Conservation (phyloP, 2,113 vertebrate species). For the Ondatra zibethicus region DNA sequence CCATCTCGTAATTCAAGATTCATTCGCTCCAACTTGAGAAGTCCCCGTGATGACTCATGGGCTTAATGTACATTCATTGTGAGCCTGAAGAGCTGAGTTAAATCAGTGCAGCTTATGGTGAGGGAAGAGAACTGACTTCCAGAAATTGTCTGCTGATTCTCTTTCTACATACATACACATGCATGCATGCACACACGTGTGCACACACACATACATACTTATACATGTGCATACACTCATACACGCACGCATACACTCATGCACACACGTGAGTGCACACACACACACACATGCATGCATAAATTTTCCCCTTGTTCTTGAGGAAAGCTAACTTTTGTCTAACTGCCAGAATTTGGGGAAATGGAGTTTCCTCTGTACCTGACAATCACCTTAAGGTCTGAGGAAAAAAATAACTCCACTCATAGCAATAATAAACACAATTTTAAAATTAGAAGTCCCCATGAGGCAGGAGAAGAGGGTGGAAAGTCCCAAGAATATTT, state of each 20-base stretch:
- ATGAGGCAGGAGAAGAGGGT: not conserved
- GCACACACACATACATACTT: not conserved
- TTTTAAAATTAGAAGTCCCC: not conserved
- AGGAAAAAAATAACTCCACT: not conserved
- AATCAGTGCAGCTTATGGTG: too few species aligned
- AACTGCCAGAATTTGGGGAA: not conserved
- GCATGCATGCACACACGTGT: not conserved
- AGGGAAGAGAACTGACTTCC: not conserved
- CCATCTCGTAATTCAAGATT: not conserved
- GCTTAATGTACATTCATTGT: not conserved
- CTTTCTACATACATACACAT: too few species aligned
- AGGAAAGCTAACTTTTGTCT: not conserved
- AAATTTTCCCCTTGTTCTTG: not conserved
- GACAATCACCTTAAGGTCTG: not conserved
- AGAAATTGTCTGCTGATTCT: not conserved
- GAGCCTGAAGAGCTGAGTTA: not conserved
- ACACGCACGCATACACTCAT: too few species aligned
- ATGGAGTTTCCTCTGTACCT: not conserved
- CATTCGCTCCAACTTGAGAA: not conserved
- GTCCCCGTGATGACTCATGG: not conserved
- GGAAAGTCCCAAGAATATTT: slow-evolving; percentile 1
- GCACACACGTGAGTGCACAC: too few species aligned
- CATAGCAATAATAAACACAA: not conserved
- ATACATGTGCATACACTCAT: not conserved
- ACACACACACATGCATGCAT: too few species aligned